Conservation (phyloP, 92 coral and sea anemone genomes). For the Desmophyllum pertusum region DNA sequence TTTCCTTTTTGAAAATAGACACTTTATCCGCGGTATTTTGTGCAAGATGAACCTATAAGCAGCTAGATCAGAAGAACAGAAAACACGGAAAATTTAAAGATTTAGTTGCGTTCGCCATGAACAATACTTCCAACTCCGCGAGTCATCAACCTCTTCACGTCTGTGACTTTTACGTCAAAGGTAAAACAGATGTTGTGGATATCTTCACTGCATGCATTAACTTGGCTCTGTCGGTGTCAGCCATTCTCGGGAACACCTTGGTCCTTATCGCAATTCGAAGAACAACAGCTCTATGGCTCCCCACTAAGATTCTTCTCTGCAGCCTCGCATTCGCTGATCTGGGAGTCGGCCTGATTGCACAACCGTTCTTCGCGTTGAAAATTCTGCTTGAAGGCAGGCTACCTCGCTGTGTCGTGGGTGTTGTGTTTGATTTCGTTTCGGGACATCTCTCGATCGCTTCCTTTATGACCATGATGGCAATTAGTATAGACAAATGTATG, state of each 20-base stretch:
- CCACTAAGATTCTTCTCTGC: not conserved
- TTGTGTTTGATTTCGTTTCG: slow-evolving; percentile 13
- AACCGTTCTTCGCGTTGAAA: not conserved
- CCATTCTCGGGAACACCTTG: slow-evolving; percentile 18
- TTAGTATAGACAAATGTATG: slow-evolving; percentile 27
- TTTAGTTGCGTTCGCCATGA: not conserved
- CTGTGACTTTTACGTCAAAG: slow-evolving; percentile 13
- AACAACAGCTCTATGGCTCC: slow-evolving; percentile 9
- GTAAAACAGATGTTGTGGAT: not conserved
- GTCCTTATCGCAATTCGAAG: slow-evolving; percentile 9
- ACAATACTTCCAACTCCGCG: not conserved
- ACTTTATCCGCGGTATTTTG: not conserved
- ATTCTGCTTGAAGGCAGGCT: not conserved
- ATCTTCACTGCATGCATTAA: not conserved
- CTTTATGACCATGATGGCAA: slow-evolving; percentile 20
- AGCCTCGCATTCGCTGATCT: slow-evolving; percentile 23
- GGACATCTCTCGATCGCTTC: slow-evolving; percentile 23
- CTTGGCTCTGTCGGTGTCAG: slow-evolving; percentile 8
- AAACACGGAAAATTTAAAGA: not conserved
- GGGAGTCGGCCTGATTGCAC: slow-evolving; percentile 12
- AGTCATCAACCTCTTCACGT: not conserved
- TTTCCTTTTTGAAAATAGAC: not conserved
- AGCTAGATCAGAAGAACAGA: not conserved
- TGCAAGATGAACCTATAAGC: not conserved
- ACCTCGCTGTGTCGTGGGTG: slow-evolving; percentile 6